Conservation (phyloP, 2,113 vertebrate genomes). For the Syngnathoides biaculeatus region DNA sequence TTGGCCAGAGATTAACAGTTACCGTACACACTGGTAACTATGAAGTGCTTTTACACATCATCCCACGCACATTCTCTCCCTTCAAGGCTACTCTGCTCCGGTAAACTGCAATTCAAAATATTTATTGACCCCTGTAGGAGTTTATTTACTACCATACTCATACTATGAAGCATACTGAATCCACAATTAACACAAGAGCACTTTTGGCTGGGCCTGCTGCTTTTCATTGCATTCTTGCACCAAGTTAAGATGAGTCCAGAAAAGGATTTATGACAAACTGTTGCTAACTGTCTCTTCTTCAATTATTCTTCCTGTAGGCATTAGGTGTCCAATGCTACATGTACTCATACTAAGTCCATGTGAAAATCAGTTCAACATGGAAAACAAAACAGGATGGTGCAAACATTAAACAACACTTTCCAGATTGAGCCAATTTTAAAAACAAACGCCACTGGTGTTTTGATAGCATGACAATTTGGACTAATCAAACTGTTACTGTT, state of each 20-base stretch:
- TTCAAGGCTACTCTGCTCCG: slow-evolving; percentile 20
- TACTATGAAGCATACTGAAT: slow-evolving; percentile 19
- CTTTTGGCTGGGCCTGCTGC: slow-evolving; percentile 13
- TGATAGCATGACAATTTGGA: background rate
- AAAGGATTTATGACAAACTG: slow-evolving; percentile 22
- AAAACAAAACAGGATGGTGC: background rate
- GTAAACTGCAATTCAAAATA: slow-evolving; percentile 40
- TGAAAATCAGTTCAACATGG: background rate
- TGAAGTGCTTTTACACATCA: slow-evolving; percentile 11
- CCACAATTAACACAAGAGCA: slow-evolving; percentile 21
- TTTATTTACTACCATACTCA: slow-evolving; percentile 31
- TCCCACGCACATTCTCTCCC: slow-evolving; percentile 9
- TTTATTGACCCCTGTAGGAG: slow-evolving; percentile 32
- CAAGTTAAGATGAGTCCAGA: slow-evolving; percentile 4
- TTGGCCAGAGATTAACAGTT: slow-evolving; percentile 21
- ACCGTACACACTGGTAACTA: slow-evolving; percentile 16
- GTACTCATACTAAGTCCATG: background rate
- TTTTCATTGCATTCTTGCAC: slow-evolving; percentile 24
- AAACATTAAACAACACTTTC: background rate
- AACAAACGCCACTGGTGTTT: slow-evolving; percentile 1
- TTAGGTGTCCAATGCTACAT: no score
- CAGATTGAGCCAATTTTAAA: background rate
- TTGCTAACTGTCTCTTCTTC: background rate
- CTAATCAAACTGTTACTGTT: background rate
- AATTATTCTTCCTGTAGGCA: no score